These are phyloP conservation scores for Pseudoips prasinana DNA, from an alignment of 2,888 invertebrate species.

Conservation along the genomic window DNA sequence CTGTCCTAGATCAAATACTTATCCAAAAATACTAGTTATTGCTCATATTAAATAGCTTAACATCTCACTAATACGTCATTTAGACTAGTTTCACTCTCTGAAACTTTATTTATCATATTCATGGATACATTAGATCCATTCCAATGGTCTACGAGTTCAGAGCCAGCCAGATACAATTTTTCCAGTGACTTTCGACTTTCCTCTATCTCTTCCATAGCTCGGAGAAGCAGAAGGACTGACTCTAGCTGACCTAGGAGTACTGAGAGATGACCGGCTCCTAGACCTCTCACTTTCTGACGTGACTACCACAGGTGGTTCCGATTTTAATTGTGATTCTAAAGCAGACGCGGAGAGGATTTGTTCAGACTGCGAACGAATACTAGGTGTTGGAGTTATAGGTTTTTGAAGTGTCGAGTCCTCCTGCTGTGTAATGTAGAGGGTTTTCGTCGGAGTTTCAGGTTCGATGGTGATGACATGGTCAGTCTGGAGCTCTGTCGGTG, in stretches of 20 bases:
- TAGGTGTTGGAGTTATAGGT: conserved; percentile 64
- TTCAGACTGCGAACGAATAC: conserved; percentile 46
- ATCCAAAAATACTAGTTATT: too few relatives aligned
- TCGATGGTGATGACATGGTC: conserved; percentile 63
- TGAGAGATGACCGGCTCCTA: conserved; percentile 29
- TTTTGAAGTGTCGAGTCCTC: conserved; percentile 60
- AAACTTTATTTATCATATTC: too few relatives aligned
- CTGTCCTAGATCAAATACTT: too few relatives aligned
- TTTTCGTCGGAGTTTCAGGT: conserved; percentile 55
- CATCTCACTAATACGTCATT: conserved; percentile 62
- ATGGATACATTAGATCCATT: neutral
- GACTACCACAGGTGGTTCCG: conserved; percentile 20
- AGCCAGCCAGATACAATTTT: conserved; percentile 89
- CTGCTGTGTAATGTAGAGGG: conserved; percentile 58
- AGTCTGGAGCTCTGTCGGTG: conserved; percentile 49
- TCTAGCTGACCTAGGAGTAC: conserved; percentile 49
- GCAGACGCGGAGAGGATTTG: conserved; percentile 66
- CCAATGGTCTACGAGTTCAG: conserved; percentile 47
- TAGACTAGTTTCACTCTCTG: neutral
- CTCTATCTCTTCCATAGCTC: conserved; percentile 74
- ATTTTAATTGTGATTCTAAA: conserved; percentile 51
- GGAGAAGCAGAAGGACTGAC: conserved; percentile 62
- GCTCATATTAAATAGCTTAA: too few relatives aligned
- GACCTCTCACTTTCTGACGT: conserved; percentile 21
- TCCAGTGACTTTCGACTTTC: conserved; percentile 88